Percentiles rank a stretch among this genome's conserved stretches.
Evolutionary conservation across 2,888 invertebrate genomes (phyloP).

Genomic region (Andrena marginata): DNA sequence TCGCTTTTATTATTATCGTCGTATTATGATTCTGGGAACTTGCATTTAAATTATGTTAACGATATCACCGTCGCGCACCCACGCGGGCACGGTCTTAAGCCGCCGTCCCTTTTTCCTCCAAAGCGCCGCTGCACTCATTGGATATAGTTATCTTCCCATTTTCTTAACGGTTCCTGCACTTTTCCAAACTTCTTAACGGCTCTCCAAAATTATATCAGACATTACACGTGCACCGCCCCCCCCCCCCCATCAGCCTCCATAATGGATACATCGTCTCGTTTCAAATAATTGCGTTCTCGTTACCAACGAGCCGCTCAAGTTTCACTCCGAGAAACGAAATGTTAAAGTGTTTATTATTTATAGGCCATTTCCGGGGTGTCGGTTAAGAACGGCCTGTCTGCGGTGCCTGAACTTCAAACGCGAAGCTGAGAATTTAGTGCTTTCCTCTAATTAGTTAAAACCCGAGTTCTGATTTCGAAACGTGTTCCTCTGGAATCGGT

Average conservation of each 20-base stretch:
- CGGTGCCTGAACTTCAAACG: not conserved
- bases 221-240: conserved; percentile 11
- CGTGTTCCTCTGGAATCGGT: conserved; percentile 7
- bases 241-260: not conserved
- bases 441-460: conserved; percentile 10
- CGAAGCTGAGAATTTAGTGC: not conserved
- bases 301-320: not conserved
- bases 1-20: conserved; percentile 53
- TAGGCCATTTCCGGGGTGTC: too few relatives aligned
- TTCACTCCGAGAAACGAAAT: not conserved
- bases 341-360: not conserved
- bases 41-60: conserved; percentile 58
- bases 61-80: conserved; percentile 23
- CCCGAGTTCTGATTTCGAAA: conserved; percentile 13
- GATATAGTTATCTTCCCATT: conserved; percentile 59
- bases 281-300: conserved; percentile 14
- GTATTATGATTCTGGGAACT: conserved; percentile 29
- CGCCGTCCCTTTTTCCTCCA: not conserved
- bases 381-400: not conserved
- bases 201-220: conserved; percentile 35
- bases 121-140: conserved; percentile 17
- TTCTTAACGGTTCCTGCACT: conserved; percentile 52
- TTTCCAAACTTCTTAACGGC: conserved; percentile 54
- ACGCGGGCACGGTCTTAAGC: conserved; percentile 23
- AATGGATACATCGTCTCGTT: conserved; percentile 12